Evolutionary conservation across 2,797 vertebrate genomes (phyloP), one percentile per base, ranked within the genome.

Genomic region (Simalia tracyae): DNA sequence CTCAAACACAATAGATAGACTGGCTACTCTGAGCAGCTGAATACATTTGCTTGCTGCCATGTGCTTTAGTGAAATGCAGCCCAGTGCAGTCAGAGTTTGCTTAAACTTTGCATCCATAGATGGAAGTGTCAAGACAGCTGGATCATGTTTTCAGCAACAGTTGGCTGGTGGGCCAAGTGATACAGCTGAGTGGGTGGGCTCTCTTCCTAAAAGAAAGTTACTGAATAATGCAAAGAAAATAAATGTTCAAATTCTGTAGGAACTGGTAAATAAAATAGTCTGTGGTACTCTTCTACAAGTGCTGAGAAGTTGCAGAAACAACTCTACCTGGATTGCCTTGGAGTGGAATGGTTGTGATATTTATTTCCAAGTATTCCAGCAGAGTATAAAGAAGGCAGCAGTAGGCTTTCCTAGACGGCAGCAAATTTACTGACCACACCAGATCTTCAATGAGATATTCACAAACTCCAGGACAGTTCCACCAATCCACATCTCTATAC

Each of bases 31-130:
- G 19, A 54, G 56, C 22, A 31, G 36, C 64, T 59, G 19, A 85
- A 36, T 63, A 89, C 10, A 24, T 24, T 66, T 26, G 3, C n/a
- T 9, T 56, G 31, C 84, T 57, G 31, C 87, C 31, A 6, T 84
- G 87, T 50, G 81, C 61, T 68, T 4, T 59, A 46, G 76, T 26
- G 10, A 60, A 61, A 50, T 68, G 31, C 81, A 60, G 54, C 24
- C 24, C 24, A 87, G 4, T 81, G 42, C 42, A 15, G 31, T 86
- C 10, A 57, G 86, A 89, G 54, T 86, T 72, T n/a, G 87, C 87
- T 72, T 89, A 68, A 42, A 89, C 36, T 89, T 89, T 89, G 60
- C 36, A 85, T 59, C 88, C 91, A 89, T 89, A 92, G 81, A 89
- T 92, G 87, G 91, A 89, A 89, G 85, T 72, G 72, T 63, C 61